Evolutionary conservation across 2,888 invertebrate genomes (phyloP), one percentile per base, ranked within the genome.

Genomic region (Ypsolopha scabrella): DNA sequence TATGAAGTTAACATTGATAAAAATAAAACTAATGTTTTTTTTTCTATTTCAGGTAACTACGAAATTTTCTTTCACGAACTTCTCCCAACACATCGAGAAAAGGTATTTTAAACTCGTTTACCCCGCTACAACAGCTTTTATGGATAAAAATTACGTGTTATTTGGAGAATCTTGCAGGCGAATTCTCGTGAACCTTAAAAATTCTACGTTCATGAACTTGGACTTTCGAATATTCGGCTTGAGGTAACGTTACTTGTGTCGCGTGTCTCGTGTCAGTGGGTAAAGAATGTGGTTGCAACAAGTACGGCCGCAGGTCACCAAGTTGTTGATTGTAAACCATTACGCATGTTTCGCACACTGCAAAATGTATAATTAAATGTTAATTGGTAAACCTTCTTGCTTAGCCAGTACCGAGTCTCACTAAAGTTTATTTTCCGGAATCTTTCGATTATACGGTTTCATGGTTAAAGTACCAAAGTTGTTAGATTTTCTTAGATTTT

Each of bases 271-370:
- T 60, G 57, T 62, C 64, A 62, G 55, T 62, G 66, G 65, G 65
- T 68, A 65, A 70, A 68, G 70, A 72, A 74, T 74, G 70, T 60
- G 68, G 60, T 58, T 57, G 56, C 55, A 54, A 50, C 46, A 58
- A 57, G 55, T 60, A 58, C 59, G 64, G 66, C 55, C 45, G 41
- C 47, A 54, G 64, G 64, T 66, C 64, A 62, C 58, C 57, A 56
- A n/a, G 46, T 11, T 34, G 46, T 7, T 46, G n/a, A 46, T 35
- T 39, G 39, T 11, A 39, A 11, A 39, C 39, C 39, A 39, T 10
- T 39, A 11, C 24, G 24, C 24, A 24, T 11, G 39, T 11, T 11
- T 39, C 10, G 10, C 38, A 39, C 4, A 24, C 4, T 24, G 24
- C 4, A 24, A 24, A 24, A 3, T 24, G 24, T 24, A 24, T 24